Percentiles rank a stretch among this genome's conserved stretches.
Conservation (phyloP, 2,888 invertebrate genomes). For the Argyresthia goedartella region DNA sequence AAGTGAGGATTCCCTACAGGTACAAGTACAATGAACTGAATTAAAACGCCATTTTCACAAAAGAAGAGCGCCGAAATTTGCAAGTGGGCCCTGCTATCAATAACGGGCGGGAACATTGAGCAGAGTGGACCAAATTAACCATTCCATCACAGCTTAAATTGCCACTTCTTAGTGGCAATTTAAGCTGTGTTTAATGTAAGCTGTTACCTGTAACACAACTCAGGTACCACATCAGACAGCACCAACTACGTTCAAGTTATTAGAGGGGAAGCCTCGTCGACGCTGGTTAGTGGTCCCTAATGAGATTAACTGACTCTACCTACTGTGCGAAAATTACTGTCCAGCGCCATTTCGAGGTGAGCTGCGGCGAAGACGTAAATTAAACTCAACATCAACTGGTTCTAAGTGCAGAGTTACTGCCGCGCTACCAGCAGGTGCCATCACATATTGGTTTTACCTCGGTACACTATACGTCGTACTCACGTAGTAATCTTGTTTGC, state of each 20-base stretch:
- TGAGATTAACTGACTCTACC: conserved; percentile 39
- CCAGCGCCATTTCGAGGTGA: not conserved
- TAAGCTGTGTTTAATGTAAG: no score
- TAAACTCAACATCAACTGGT: not conserved
- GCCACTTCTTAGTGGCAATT: no score
- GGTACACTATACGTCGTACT: conserved; percentile 3
- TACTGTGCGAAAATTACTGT: conserved; percentile 3
- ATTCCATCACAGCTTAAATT: no score
- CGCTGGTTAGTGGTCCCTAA: conserved; percentile 27
- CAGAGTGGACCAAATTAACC: no score
- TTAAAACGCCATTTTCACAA: no score
- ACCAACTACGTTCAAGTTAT: conserved; percentile 39
- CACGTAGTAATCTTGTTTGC: conserved; percentile 29
- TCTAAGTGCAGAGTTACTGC: not conserved
- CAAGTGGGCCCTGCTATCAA: no score
- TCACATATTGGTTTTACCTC: not conserved
- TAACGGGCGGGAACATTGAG: no score
- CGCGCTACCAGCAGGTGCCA: not conserved
- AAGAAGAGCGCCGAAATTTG: no score
- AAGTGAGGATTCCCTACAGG: no score
- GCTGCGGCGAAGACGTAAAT: not conserved
- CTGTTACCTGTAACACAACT: no score
- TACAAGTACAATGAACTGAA: no score
- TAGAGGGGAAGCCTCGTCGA: conserved; percentile 49
- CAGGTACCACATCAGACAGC: no score